Conservation (phyloP, 2,113 vertebrate genomes). For the Leucoraja erinaceus region DNA sequence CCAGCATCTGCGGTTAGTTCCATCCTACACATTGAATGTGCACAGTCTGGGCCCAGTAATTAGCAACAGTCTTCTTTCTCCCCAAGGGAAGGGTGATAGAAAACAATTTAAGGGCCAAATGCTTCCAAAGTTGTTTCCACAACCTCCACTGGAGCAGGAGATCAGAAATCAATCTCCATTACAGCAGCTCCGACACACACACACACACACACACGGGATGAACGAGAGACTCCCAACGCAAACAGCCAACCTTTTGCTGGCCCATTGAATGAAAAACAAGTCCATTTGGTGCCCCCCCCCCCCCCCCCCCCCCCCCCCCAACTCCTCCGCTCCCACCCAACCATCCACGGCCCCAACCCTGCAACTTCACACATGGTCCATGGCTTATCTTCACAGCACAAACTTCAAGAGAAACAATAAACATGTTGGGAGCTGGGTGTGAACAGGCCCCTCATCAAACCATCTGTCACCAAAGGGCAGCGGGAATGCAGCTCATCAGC, state of each 20-base stretch:
- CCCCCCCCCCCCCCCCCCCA: too few relatives aligned
- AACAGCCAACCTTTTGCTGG: not conserved
- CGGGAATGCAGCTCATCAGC: not conserved
- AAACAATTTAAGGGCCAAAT: not conserved
- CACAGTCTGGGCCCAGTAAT: not conserved
- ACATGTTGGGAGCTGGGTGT: not conserved
- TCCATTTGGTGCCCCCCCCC: not conserved
- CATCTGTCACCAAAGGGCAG: not conserved
- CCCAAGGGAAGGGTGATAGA: not conserved
- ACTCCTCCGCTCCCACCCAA: not conserved
- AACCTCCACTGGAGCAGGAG: not conserved
- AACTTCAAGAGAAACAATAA: not conserved
- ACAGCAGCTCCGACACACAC: too few relatives aligned
- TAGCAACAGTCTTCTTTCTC: not conserved
- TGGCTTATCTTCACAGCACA: not conserved
- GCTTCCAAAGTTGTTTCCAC: not conserved
- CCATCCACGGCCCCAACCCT: not conserved
- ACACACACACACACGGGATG: too few relatives aligned
- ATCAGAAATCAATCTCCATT: too few relatives aligned
- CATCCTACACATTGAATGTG: not conserved
- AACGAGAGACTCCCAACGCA: not conserved
- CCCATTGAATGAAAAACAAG: not conserved
- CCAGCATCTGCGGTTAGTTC: too few relatives aligned
- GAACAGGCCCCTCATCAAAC: not conserved
- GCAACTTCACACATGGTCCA: not conserved